Evolutionary conservation across 2,888 invertebrate species (phyloP).

Genomic region (Hecatera dysodea): DNA sequence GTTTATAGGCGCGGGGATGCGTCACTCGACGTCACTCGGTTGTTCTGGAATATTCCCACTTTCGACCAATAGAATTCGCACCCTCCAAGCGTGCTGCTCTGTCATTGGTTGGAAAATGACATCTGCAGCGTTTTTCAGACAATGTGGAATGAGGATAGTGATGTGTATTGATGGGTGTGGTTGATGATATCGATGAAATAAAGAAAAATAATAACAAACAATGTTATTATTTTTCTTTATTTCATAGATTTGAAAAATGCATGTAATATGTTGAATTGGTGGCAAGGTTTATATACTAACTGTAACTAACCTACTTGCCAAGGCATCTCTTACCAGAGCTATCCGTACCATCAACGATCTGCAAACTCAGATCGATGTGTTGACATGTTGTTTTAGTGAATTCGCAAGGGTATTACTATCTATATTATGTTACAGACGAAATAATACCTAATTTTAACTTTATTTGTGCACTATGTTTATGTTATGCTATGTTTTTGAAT

Average conservation of each 20-base stretch:
- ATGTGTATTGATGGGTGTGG: constrained; percentile 55
- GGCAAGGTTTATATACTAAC: too few relatives aligned
- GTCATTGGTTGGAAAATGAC: constrained; percentile 78
- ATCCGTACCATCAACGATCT: too few relatives aligned
- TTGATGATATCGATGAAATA: constrained; percentile 35
- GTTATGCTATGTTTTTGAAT: too few relatives aligned
- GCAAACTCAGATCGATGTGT: too few relatives aligned
- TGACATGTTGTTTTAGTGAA: too few relatives aligned
- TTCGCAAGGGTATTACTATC: too few relatives aligned
- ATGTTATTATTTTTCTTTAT: too few relatives aligned
- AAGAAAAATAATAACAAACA: not conserved
- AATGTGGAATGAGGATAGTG: constrained; percentile 59
- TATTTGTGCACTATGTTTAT: too few relatives aligned
- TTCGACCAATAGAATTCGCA: constrained; percentile 77
- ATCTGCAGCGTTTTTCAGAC: constrained; percentile 61
- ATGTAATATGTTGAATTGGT: not conserved
- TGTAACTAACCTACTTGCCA: too few relatives aligned
- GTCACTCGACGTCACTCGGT: constrained; percentile 82
- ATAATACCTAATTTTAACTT: too few relatives aligned
- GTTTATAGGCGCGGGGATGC: constrained; percentile 77
- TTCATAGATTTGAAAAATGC: not conserved
- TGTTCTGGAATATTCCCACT: constrained; percentile 87
- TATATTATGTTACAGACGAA: too few relatives aligned
- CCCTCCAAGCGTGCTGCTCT: constrained; percentile 61
- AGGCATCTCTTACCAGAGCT: too few relatives aligned